Evolutionary conservation across 2,113 vertebrate species (phyloP).

Genomic region (Dascyllus trimaculatus): DNA sequence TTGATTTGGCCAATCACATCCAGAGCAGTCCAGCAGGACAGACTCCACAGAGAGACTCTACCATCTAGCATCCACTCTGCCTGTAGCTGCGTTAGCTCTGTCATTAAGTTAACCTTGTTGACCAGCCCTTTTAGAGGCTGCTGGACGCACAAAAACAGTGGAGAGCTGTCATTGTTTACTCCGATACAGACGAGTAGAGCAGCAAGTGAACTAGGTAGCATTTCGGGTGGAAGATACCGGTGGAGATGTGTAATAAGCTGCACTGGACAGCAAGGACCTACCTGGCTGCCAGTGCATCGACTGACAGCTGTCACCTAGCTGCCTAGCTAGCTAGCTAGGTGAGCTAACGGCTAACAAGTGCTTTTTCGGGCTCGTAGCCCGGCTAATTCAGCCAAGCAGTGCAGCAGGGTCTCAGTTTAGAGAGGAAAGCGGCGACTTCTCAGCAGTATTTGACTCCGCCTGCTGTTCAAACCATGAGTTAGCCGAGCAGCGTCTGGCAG

Average conservation of each 20-base stretch:
- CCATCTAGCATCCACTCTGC: slow-evolving; percentile 23
- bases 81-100: slow-evolving; percentile 65
- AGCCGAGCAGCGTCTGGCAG: slow-evolving; percentile 13
- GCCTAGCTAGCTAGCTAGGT: slow-evolving; percentile 62
- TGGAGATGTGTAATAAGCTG: slow-evolving; percentile 62
- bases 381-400: slow-evolving; percentile 17
- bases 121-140: slow-evolving; percentile 6
- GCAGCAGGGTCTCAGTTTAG: slow-evolving; percentile 12
- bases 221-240: slow-evolving; percentile 6
- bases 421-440: slow-evolving; percentile 20
- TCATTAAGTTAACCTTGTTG: slow-evolving; percentile 37
- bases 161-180: not conserved
- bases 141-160: slow-evolving; percentile 10
- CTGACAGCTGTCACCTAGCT: slow-evolving; percentile 80
- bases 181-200: not conserved
- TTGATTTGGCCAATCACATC: slow-evolving; percentile 64
- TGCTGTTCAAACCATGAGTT: slow-evolving; percentile 50
- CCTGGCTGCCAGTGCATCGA: slow-evolving; percentile 51
- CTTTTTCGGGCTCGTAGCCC: slow-evolving; percentile 16
- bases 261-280: slow-evolving; percentile 53
- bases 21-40: slow-evolving; percentile 4
- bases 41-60: slow-evolving; percentile 12
- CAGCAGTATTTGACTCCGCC: slow-evolving; percentile 6
- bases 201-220: not conserved
- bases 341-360: slow-evolving; percentile 62